Evolutionary conservation across 2,797 vertebrate species (phyloP).

Genomic region (Prionace glauca): DNA sequence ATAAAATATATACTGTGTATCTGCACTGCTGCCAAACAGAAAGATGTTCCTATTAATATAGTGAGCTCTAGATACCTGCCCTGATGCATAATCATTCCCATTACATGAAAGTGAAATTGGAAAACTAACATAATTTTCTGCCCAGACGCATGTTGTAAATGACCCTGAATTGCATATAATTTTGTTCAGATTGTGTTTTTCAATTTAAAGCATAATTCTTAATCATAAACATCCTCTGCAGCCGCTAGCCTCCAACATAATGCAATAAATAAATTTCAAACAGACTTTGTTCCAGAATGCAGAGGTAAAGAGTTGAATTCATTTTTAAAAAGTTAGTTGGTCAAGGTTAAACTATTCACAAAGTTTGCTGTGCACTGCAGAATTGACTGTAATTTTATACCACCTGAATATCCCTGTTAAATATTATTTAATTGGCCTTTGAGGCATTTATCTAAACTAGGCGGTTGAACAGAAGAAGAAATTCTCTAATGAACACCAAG

Average conservation of each 20-base stretch:
- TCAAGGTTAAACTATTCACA: not conserved
- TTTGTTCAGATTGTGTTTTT: not conserved
- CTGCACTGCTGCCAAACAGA: not conserved
- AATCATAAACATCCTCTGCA: not conserved
- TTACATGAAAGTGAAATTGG: not conserved
- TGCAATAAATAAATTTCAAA: not conserved
- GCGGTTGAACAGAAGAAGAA: not conserved
- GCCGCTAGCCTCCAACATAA: not conserved
- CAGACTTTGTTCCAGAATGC: not conserved
- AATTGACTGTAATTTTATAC: constrained; percentile 8
- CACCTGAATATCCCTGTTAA: not conserved
- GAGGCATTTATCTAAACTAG: not conserved
- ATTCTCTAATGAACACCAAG: not conserved
- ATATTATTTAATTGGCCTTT: not conserved
- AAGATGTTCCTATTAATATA: not conserved
- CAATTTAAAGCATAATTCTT: constrained; percentile 15
- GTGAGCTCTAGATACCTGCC: not conserved
- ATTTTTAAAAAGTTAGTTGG: not conserved
- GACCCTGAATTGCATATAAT: not conserved
- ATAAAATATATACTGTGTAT: not conserved
- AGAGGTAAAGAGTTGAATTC: not conserved
- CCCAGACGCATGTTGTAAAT: not conserved
- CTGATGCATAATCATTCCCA: not conserved
- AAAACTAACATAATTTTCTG: constrained; percentile 12
- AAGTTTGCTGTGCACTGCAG: not conserved